Evolutionary conservation across 92 coral and sea anemone species (phyloP), one percentile per base, ranked within the genome.

Genomic region (Actinostola sp.): DNA sequence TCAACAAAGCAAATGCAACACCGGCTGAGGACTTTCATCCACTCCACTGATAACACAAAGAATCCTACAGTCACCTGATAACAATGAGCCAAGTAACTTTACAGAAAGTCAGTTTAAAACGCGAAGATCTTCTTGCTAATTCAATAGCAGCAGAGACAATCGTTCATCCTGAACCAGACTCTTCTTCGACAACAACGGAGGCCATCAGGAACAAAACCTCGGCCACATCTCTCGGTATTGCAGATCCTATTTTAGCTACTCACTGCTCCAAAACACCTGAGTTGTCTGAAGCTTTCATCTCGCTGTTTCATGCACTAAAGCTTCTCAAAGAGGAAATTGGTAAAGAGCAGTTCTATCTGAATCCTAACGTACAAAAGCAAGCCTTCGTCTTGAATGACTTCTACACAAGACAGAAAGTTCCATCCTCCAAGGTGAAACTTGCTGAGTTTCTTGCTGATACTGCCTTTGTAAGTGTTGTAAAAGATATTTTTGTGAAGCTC

Each of bases 371-470:
- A 20, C 51, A 8, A 0, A 12, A 13, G 0, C 31, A 7, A 24
- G 9, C 26, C 1, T 17, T 14, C 20, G 4, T 9, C 23, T 28
- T 64, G 14, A 24, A 19, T 12, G 27, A 24, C 17, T 23, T 52
- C 2, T 64, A 64, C 35, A n/a, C 54, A 3, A 28, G n/a, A 10
- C 34, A 39, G 20, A 26, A 19, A 1, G 20, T 6, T 4, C 0
- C 46, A 10, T 13, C 16, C 2, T 28, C 20, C 4, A 64, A 64
- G 70, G 30, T 14, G 32, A 24, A 27, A 10, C 70, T 35, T 1
- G 52, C 34, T 17, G 55, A 64, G 3, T 64, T 64, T 43, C 48
- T 64, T 14, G 54, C 51, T 10, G 70, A 64, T 12, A 43, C 24
- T 42, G 70, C 51, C 36, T 64, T 64, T 26, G 51, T 35, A 43